phyloP scores from a whole-genome alignment of 2,888 invertebrate species.

The Cremastinae sp. region DNA sequence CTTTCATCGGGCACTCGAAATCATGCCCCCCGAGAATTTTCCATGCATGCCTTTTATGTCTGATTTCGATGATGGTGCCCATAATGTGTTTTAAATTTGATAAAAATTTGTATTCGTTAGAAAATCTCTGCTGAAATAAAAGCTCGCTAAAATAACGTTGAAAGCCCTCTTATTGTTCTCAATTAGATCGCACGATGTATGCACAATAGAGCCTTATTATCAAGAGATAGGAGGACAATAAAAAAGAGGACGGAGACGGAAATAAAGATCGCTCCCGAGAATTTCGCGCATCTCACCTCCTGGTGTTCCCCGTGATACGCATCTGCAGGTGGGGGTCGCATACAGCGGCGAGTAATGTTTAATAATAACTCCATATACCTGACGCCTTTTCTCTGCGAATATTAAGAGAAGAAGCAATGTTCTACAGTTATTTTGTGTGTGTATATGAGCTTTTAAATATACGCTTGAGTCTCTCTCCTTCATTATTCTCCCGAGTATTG shows the following conservation, averaged over 20 bases:
- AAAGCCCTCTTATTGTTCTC: constrained; percentile 70
- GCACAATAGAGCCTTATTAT: constrained; percentile 79
- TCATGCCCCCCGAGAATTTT: too few species aligned
- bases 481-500: too few species aligned
- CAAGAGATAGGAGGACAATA: constrained; percentile 39
- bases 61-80: background rate
- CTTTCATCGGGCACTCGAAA: too few species aligned
- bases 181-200: constrained; percentile 77
- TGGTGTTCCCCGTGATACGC: constrained; percentile 64
- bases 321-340: constrained; percentile 64
- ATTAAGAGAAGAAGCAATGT: constrained; percentile 65
- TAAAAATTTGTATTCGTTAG: too few species aligned
- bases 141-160: constrained; percentile 64
- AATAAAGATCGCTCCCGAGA: constrained; percentile 63
- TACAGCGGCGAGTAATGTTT: constrained; percentile 53
- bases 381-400: constrained; percentile 45
- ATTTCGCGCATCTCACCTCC: background rate
- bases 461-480: too few species aligned
- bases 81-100: constrained; percentile 11
- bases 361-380: constrained; percentile 61
- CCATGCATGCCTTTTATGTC: too few species aligned
- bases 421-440: constrained; percentile 70
- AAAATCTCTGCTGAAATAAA: too few species aligned
- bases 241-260: constrained; percentile 52
- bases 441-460: constrained; percentile 4